Conservation (phyloP, 2,113 vertebrate genomes). For the Hippocampus barbouri region DNA sequence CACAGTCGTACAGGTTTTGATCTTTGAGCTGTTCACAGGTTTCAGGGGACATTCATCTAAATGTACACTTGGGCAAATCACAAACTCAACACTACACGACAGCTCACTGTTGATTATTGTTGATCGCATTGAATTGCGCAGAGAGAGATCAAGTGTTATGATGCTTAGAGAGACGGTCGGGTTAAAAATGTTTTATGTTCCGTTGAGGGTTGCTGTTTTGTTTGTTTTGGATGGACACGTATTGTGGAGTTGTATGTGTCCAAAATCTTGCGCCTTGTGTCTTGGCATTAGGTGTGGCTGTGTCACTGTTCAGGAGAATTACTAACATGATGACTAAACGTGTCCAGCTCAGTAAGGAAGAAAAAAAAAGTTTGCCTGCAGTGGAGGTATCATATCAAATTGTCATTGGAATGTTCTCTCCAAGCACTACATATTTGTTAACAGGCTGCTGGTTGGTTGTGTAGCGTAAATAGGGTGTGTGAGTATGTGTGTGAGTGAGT, state of each 20-base stretch:
- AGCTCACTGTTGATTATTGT: conserved; percentile 20
- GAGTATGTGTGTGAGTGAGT: conserved; percentile 5
- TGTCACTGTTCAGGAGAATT: neutral
- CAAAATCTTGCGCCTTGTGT: neutral
- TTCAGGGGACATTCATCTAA: conserved; percentile 7
- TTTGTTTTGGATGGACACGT: conserved; percentile 2
- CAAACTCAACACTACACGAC: neutral
- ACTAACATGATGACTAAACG: conserved; percentile 6
- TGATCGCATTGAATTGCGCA: conserved; percentile 18
- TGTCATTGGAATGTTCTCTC: conserved; percentile 2
- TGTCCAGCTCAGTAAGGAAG: neutral
- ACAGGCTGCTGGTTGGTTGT: neutral
- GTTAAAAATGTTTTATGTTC: conserved; percentile 20
- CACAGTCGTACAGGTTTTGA: neutral
- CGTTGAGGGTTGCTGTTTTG: neutral
- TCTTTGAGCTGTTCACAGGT: neutral
- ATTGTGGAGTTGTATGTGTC: conserved; percentile 13
- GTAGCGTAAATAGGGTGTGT: conserved; percentile 6
- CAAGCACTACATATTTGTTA: conserved; percentile 17
- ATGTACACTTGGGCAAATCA: neutral
- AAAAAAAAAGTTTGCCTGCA: neutral
- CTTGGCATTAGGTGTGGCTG: neutral
- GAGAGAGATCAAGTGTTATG: conserved; percentile 34
- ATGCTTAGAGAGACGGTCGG: conserved; percentile 14
- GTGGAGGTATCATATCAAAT: neutral